These are phyloP conservation scores for Drosophila cracens DNA, from an alignment of 2,888 invertebrate genomes.

Conservation along the genomic window DNA sequence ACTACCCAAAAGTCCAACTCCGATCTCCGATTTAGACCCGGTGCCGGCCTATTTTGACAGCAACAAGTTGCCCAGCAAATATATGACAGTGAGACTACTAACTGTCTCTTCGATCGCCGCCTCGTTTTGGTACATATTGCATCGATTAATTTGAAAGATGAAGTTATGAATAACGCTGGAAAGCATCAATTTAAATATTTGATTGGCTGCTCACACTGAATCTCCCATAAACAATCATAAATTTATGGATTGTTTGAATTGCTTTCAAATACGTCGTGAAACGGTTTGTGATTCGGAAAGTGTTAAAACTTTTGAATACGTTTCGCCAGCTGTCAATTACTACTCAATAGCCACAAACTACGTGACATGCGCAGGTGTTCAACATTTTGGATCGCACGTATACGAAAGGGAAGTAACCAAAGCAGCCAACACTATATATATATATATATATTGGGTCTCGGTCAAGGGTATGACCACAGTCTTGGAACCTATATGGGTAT, in stretches of 20 bases:
- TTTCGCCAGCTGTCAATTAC: constrained; percentile 60
- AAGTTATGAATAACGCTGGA: constrained; percentile 78
- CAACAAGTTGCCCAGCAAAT: constrained; percentile 74
- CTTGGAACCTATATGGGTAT: not conserved
- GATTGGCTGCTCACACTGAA: constrained; percentile 62
- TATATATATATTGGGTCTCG: constrained; percentile 60
- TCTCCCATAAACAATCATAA: constrained; percentile 72
- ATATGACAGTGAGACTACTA: constrained; percentile 63
- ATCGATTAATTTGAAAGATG: constrained; percentile 81
- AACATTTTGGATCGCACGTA: constrained; percentile 15
- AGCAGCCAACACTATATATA: constrained; percentile 21
- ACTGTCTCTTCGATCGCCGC: constrained; percentile 55
- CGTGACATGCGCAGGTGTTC: constrained; percentile 75
- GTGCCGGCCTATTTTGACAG: constrained; percentile 80
- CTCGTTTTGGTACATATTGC: constrained; percentile 78
- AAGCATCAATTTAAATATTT: constrained; percentile 79
- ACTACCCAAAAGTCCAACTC: constrained; percentile 15
- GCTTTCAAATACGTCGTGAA: constrained; percentile 74
- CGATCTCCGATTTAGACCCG: constrained; percentile 7
- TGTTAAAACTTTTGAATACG: constrained; percentile 39
- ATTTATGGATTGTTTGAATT: constrained; percentile 77
- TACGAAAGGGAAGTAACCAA: constrained; percentile 58
- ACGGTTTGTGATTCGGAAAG: constrained; percentile 66
- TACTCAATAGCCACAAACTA: constrained; percentile 37
- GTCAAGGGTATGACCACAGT: constrained; percentile 61